Base-by-base conservation (phyloP, 2,888 invertebrate species). In the Siphlonurus alternatus region DNA sequence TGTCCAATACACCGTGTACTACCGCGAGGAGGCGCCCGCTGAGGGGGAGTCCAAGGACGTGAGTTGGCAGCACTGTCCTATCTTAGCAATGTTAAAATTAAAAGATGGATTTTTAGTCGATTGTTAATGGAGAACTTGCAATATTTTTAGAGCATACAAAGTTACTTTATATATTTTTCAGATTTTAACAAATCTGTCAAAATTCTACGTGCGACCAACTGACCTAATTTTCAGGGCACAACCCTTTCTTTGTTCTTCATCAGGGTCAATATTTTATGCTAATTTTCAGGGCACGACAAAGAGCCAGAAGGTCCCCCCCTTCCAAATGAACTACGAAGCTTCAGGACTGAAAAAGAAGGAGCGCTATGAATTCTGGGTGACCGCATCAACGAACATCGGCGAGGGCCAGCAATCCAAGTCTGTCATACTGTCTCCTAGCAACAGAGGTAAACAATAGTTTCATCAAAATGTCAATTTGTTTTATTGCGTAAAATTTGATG, bases 311-410 rank as follows among this genome's bases (percentile, higher is more conserved):
- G 81, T 87, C 63, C 86, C 87, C 53, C 87, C 91, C 20, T 87
- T 88, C 69, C 88, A 92, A 78, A 85, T 93, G 74, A 93, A 89
- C 72, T 90, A 88, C 74, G 91, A 93, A 72, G 89, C 93, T 18
- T 87, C 87, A 24, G 89, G 88, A 69, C 77, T 96, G 70, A 89
- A 89, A 70, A 82, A 83, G 72, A 86, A 87, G 68, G 84, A 87
- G 67, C 87, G 89, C 65, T 94, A 93, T 73, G 91, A 93, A 76
- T 95, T 95, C 78, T 93, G 93, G 89, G 93, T 95, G 0, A 93
- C 93, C 2, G 95, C 94, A 54, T 92, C 89, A 67, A 96, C 95
- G 0, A 89, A 89, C 69, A 93, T 94, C 72, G 95, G 95, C 1
- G 94, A 95, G 80, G 94, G 96, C 56, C 89, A 91, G 74, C 85